Conservation (phyloP, 2,113 vertebrate genomes). For the Diphyllodes magnificus region DNA sequence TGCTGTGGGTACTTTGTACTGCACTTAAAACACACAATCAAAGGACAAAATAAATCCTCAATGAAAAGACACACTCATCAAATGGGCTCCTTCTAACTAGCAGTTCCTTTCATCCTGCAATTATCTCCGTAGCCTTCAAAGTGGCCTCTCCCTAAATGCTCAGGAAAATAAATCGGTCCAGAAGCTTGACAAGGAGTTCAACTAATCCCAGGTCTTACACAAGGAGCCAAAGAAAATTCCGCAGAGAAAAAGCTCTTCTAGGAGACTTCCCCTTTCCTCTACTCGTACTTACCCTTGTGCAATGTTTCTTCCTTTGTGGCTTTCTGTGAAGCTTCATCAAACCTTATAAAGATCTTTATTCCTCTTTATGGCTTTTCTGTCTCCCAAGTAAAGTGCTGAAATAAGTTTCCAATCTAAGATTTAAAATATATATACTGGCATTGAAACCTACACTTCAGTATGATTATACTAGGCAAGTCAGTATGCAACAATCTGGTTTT, state of each 20-base stretch:
- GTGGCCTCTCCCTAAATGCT: conserved; percentile 30
- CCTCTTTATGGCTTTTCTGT: neutral
- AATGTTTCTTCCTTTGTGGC: neutral
- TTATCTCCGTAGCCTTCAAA: conserved; percentile 41
- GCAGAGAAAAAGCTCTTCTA: neutral
- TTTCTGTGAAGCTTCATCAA: conserved; percentile 4
- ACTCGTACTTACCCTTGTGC: neutral
- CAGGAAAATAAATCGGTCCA: conserved; percentile 38
- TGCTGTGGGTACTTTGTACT: conserved; percentile 43
- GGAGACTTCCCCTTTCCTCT: neutral
- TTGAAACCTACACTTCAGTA: neutral
- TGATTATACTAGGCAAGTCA: neutral
- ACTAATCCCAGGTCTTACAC: neutral
- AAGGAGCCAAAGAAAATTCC: conserved; percentile 23
- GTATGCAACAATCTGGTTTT: neutral
- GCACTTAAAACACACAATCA: conserved; percentile 40
- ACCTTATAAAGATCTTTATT: neutral
- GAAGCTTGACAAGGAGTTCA: conserved; percentile 26
- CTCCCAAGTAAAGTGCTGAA: neutral
- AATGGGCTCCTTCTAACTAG: neutral
- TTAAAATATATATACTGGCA: neutral
- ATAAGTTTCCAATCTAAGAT: neutral
- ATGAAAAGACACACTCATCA: conserved; percentile 38
- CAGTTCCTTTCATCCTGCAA: conserved; percentile 31
- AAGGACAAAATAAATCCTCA: conserved; percentile 55